A percentile compares a stretch with the other conserved stretches of the same genome.
These are phyloP conservation scores for Tragelaphus imberbis DNA, from an alignment of 2,113 vertebrate genomes.

Conservation along the genomic window DNA sequence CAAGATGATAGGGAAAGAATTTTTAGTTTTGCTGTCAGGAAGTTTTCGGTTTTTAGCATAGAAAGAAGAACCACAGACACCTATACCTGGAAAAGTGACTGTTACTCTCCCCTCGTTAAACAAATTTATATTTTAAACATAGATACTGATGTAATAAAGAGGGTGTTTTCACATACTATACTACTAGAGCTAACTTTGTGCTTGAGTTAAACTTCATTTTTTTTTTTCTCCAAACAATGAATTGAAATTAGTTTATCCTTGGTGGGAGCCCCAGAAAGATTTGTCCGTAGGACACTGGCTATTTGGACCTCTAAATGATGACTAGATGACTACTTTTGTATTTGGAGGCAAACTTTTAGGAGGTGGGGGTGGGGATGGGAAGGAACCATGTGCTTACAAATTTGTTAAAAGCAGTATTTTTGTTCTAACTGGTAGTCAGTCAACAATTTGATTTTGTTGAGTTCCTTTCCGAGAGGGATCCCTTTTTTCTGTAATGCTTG, in stretches of 20 bases:
- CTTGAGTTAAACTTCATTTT: not conserved
- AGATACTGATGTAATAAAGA: not conserved
- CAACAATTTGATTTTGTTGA: not conserved
- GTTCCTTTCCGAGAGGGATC: not conserved
- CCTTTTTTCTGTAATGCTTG: not conserved
- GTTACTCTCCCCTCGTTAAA: not conserved
- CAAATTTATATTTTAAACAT: not conserved
- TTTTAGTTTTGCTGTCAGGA: not conserved
- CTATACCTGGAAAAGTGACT: not conserved
- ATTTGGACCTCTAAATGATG: no score
- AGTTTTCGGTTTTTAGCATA: not conserved
- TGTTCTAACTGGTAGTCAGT: not conserved
- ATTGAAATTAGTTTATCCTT: not conserved
- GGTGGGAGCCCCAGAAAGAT: accelerated
- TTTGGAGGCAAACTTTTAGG: not conserved
- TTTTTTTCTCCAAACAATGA: not conserved
- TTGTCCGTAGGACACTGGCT: not conserved
- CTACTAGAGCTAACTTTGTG: not conserved
- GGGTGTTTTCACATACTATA: not conserved
- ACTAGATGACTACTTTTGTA: no score
- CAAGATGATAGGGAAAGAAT: not conserved
- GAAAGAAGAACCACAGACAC: accelerated
- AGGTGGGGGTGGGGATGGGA: not conserved
- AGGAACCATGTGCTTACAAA: not conserved
- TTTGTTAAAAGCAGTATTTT: not conserved